Base-by-base conservation (phyloP, 2,797 vertebrate species). In the Acipenser oxyrinchus region DNA sequence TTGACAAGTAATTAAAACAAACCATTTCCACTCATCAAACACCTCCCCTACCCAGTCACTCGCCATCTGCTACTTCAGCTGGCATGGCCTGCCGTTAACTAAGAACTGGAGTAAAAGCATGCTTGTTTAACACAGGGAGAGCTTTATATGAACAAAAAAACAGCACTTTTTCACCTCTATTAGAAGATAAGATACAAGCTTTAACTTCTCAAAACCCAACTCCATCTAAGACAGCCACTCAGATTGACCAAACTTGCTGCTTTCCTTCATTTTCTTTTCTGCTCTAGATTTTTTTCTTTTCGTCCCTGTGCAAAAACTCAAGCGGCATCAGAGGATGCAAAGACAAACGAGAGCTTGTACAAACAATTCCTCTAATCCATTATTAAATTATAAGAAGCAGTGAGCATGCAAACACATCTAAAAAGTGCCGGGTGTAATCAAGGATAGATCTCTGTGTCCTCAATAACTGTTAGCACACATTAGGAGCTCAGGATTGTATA, bases 1-100 rank as follows among this genome's bases (percentile, higher is more conserved):
- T 87, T 93, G 90, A 93, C 90, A 94, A 88, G 89, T 92, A 95
- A 95, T 97, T 96, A 95, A 93, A 90, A 77, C 80, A 86, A 88
- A 87, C 84, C 85, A 87, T 89, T 91, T 91, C 87, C 85, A 88
- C 86, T 87, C 86, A 86, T 93, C 89, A 90, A 79, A 85, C 78
- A 80, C 82, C 83, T 88, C 84, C 82, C 85, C 84, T 86, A 90
- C 86, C 90, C 80, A 86, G 84, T 88, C 88, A 89, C 86, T 76
- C 80, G 78, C 93, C 94, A 95, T 95, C 92, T 94, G 93, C 82
- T 87, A 82, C 71, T 81, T 93, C 90, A 90, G 88, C 89, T 93
- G 90, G 79, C 79, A 64, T 64, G 70, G 59, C 81, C 80, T 84
- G 77, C 79, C 51, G 23, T 37, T 37, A 37, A 37, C 23, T 37